Conservation (phyloP, 1,140 invertebrate genomes). For the Drosophila watanabei region DNA sequence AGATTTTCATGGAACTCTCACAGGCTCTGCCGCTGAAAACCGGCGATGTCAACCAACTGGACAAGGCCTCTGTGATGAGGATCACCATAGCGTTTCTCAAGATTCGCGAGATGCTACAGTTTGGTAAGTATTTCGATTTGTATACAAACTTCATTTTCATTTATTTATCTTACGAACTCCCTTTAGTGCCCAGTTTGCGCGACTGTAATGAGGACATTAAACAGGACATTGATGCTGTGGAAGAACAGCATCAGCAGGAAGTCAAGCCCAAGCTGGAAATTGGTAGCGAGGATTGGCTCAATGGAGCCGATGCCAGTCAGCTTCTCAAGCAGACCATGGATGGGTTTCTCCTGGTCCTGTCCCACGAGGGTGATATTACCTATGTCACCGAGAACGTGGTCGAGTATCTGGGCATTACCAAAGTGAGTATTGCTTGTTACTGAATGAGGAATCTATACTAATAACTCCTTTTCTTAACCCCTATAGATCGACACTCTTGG, state of each 20-base stretch:
- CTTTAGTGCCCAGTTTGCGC: constrained; percentile 51
- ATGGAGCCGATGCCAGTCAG: constrained; percentile 62
- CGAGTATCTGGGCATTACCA: constrained; percentile 95
- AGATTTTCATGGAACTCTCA: constrained; percentile 96
- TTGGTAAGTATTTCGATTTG: constrained; percentile 88
- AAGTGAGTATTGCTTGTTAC: constrained; percentile 87
- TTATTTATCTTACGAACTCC: constrained; percentile 62
- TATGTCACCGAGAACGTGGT: constrained; percentile 96
- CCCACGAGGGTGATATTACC: constrained; percentile 95
- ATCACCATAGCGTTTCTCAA: constrained; percentile 96
- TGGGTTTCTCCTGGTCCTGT: constrained; percentile 94
- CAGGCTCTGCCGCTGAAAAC: constrained; percentile 92
- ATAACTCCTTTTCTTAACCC: background rate
- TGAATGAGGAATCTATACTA: background rate
- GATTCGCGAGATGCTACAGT: constrained; percentile 92
- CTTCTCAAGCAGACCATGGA: constrained; percentile 90
- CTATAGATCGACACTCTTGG: constrained; percentile 96
- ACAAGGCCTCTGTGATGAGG: constrained; percentile 98
- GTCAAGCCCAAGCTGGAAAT: constrained; percentile 64
- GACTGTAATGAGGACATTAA: constrained; percentile 45
- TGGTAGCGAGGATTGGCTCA: constrained; percentile 62
- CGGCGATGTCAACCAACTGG: constrained; percentile 93
- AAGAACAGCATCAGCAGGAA: constrained; percentile 7
- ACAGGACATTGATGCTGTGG: constrained; percentile 32
- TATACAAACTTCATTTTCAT: background rate